Percentiles rank a stretch among this genome's conserved stretches.
These are phyloP conservation scores for Pseudorhiza aurosa DNA, from an alignment of 30 jellyfish, hydroid and myxozoan species.

Conservation along the genomic window DNA sequence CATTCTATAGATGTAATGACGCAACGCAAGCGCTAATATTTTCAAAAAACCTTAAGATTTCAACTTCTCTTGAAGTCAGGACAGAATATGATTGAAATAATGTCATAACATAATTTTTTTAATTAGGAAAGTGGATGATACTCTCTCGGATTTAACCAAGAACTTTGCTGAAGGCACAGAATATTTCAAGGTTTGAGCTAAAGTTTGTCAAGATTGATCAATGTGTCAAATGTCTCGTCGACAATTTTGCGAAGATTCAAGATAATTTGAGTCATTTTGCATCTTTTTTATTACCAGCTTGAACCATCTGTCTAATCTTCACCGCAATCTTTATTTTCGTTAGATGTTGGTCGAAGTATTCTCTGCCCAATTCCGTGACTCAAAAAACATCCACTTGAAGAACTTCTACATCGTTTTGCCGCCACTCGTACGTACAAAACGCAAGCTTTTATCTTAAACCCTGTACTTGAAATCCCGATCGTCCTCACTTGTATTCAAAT, in stretches of 20 bases:
- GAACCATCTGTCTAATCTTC: neutral
- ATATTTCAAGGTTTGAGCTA: constrained; percentile 94
- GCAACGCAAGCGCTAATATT: too few species aligned
- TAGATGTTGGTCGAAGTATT: constrained; percentile 98
- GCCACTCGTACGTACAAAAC: constrained; percentile 90
- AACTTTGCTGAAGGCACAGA: constrained; percentile 97
- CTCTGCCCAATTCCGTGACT: constrained; percentile 94
- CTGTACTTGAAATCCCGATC: too few species aligned
- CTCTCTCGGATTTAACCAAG: constrained; percentile 77
- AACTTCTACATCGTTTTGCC: constrained; percentile 90
- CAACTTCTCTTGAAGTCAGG: too few species aligned
- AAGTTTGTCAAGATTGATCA: too few species aligned
- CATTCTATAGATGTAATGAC: too few species aligned
- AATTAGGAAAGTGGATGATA: constrained; percentile 81
- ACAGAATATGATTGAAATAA: too few species aligned
- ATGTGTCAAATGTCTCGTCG: too few species aligned
- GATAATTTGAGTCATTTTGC: neutral
- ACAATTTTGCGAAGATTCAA: neutral
- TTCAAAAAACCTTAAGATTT: too few species aligned
- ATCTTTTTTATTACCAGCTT: too few species aligned
- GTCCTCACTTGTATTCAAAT: too few species aligned
- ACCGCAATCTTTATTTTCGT: neutral
- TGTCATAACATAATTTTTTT: too few species aligned
- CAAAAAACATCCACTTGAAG: constrained; percentile 87
- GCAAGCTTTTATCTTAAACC: too few species aligned